Evolutionary conservation across 1,140 invertebrate genomes (phyloP), one percentile per base, ranked within the genome.

Genomic region (Globodera rostochiensis): DNA sequence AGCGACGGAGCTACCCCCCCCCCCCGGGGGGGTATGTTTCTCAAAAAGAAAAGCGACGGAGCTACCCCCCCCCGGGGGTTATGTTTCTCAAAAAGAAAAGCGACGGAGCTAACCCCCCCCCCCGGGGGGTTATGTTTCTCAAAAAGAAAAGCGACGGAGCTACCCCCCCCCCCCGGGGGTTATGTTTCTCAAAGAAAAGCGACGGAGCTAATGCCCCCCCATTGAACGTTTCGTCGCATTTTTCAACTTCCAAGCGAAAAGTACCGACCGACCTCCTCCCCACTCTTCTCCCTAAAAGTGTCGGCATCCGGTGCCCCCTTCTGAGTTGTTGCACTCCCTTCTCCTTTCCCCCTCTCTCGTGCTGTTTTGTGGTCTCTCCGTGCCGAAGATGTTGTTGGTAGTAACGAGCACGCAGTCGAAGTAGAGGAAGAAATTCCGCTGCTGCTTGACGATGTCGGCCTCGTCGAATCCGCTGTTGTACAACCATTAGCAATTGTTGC

Each of bases 351-450:
- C 45, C 53, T 53, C 57, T 76, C 46, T n/a, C 46, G 47, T 76
- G n/a, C 66, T 21, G 57, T 73, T n/a, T 73, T n/a, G 53, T 73
- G 19, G 0, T 6, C 19, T 73, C 15, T 73, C n/a, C 46, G n/a
- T 36, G n/a, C 46, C 46, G 70, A n/a, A n/a, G 6, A 45, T 11
- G 69, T 45, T 25, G 45, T 3, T 4, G 45, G 15, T 60, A 49
- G 66, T 64, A 19, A 57, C 15, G 74, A 50, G 64, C 45, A 53
- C 13, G 4, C 15, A 46, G 15, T 49, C 57, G 15, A 75, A 15
- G 36, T 76, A 0, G 74, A 66, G 53, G 74, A 76, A 9, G 74
- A 76, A 21, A 76, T 76, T 3, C 74, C 74, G 49, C 74, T 76
- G 46, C 74, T 76, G 66, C 74, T 76, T 15, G 57, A 60, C 57